Percentiles rank a stretch among this genome's conserved stretches.
Conservation (phyloP, 2,888 invertebrate genomes). For the Urechis unicinctus region DNA sequence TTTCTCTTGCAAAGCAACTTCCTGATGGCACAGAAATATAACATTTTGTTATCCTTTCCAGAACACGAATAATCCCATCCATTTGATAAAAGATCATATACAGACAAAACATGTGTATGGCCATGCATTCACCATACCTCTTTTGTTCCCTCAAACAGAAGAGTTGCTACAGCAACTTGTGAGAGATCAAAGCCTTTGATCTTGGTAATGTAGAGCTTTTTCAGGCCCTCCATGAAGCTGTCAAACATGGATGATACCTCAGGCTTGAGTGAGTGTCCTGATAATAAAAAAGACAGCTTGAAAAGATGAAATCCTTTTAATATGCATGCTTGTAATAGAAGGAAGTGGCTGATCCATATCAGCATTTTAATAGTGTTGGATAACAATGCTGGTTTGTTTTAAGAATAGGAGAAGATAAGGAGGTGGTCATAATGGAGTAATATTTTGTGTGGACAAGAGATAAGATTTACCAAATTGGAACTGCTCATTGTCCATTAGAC, state of each 20-base stretch:
- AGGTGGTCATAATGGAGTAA: background rate
- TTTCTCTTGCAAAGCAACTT: constrained; percentile 70
- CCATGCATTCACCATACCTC: constrained; percentile 61
- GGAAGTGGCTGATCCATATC: too few species aligned
- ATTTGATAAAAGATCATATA: constrained; percentile 72
- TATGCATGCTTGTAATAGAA: too few species aligned
- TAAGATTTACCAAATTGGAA: constrained; percentile 71
- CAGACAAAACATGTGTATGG: constrained; percentile 65
- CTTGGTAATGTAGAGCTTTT: constrained; percentile 78
- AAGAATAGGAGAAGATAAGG: background rate
- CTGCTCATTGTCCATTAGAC: constrained; percentile 96
- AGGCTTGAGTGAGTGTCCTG: constrained; percentile 54
- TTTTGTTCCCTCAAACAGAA: constrained; percentile 75
- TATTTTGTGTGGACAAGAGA: background rate
- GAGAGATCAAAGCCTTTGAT: constrained; percentile 78
- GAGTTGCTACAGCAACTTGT: constrained; percentile 81
- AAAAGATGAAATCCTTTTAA: too few species aligned
- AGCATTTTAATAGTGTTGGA: background rate
- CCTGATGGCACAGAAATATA: constrained; percentile 46
- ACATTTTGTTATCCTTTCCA: background rate
- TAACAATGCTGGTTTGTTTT: background rate
- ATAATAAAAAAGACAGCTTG: background rate
- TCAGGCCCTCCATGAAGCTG: constrained; percentile 70
- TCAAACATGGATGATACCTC: constrained; percentile 57
- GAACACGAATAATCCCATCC: constrained; percentile 14